Conservation (phyloP, 1,140 invertebrate genomes). For the Oncopodura yosiiana region DNA sequence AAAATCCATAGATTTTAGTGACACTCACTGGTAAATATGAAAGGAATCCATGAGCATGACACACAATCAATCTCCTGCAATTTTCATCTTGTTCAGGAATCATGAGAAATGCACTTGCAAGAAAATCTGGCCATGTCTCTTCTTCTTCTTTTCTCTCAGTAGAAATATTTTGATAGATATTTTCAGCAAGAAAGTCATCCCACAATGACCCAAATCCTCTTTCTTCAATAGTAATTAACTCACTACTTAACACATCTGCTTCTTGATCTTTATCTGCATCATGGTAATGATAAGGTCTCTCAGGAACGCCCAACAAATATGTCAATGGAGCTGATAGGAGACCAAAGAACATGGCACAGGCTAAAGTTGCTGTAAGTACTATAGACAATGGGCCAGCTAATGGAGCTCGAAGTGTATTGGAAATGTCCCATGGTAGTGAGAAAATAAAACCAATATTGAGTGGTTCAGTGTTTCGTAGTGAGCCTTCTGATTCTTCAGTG, state of each 20-base stretch:
- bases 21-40: conserved; percentile 9
- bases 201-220: background rate
- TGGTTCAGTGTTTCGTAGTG: conserved; percentile 7
- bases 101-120: conserved; percentile 24
- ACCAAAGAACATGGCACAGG: conserved; percentile 23
- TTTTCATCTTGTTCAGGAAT: conserved; percentile 21
- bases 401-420: conserved; percentile 27
- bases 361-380: conserved; percentile 13
- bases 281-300: conserved; percentile 12
- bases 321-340: conserved; percentile 17
- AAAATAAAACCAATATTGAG: conserved; percentile 29
- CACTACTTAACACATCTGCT: background rate
- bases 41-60: conserved; percentile 33
- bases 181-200: background rate
- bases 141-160: background rate
- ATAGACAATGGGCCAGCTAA: conserved; percentile 24
- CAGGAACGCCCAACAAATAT: conserved; percentile 20
- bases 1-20: conserved; percentile 11
- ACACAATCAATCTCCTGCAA: conserved; percentile 28
- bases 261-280: conserved; percentile 11
- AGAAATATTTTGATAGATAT: background rate
- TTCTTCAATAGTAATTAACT: background rate
- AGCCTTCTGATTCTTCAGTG: background rate
- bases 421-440: conserved; percentile 29
- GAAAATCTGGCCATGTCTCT: conserved; percentile 11